Evolutionary conservation across 2,888 invertebrate genomes (phyloP).

Genomic region (Petrolisthes manimaculis): DNA sequence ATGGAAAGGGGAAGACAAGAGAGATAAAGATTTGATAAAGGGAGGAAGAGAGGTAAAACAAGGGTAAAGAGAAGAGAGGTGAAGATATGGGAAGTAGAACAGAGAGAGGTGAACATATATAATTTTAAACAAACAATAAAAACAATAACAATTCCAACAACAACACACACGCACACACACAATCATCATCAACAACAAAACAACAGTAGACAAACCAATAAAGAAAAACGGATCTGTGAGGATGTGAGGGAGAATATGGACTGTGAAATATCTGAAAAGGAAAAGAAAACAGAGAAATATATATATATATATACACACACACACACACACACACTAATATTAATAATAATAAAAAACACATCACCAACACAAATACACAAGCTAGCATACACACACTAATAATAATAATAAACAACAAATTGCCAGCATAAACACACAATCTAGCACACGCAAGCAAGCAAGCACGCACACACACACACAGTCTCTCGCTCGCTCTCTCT

Average conservation of each 20-base stretch:
- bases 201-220: too few relatives aligned
- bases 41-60: not conserved
- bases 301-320: too few relatives aligned
- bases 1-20: not conserved
- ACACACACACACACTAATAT: constrained; percentile 21
- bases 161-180: constrained; percentile 10
- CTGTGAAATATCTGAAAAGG: too few relatives aligned
- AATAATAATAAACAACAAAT: not conserved
- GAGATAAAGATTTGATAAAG: not conserved
- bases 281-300: too few relatives aligned
- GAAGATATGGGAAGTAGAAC: not conserved
- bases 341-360: too few relatives aligned
- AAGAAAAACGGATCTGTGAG: too few relatives aligned
- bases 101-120: not conserved
- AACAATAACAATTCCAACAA: not conserved
- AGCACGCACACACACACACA: not conserved
- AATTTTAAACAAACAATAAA: not conserved
- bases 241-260: too few relatives aligned
- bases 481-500: too few relatives aligned
- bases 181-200: too few relatives aligned
- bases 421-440: not conserved
- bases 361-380: constrained; percentile 12
- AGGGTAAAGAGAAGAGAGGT: not conserved
- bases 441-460: not conserved
- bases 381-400: not conserved